Evolutionary conservation across 2,797 vertebrate species (phyloP).

Genomic region (Hyperoplus lanceolatus): DNA sequence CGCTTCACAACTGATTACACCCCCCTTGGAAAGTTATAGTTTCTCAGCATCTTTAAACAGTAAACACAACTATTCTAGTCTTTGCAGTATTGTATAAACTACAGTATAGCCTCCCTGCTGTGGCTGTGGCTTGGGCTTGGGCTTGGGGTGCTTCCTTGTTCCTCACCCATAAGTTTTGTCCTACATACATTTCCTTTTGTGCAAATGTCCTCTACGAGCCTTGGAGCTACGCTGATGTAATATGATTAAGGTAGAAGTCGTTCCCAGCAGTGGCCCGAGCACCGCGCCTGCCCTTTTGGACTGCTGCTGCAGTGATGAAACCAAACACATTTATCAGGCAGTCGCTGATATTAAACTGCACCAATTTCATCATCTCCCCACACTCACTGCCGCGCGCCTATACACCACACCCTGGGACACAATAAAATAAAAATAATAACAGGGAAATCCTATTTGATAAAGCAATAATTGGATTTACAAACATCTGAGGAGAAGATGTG

Average conservation of each 20-base stretch:
- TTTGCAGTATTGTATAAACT: conserved; percentile 26
- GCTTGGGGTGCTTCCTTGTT: conserved; percentile 33
- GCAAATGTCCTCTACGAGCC: conserved; percentile 83
- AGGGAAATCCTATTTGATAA: conserved; percentile 84
- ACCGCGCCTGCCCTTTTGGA: conserved; percentile 77
- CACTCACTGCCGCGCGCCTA: conserved; percentile 45
- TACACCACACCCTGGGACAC: conserved; percentile 57
- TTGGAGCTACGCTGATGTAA: conserved; percentile 73
- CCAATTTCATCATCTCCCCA: conserved; percentile 76
- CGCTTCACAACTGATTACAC: conserved; percentile 72
- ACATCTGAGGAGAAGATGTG: conserved; percentile 82
- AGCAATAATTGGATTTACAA: conserved; percentile 85
- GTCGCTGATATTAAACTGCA: conserved; percentile 79
- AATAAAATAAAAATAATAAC: conserved; percentile 81
- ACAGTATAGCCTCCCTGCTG: conserved; percentile 49
- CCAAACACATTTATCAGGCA: conserved; percentile 84
- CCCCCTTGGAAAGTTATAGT: conserved; percentile 64
- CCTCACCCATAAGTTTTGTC: conserved; percentile 68
- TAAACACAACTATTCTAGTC: conserved; percentile 61
- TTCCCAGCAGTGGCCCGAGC: conserved; percentile 77
- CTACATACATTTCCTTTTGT: conserved; percentile 80
- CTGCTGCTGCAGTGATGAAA: conserved; percentile 76
- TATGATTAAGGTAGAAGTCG: conserved; percentile 81
- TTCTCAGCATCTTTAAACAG: conserved; percentile 69
- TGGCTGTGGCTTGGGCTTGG: conserved; percentile 16